Base-by-base conservation (phyloP, 35 echinoderm and acorn worm genomes). In the Hemicentrotus pulcherrimus region DNA sequence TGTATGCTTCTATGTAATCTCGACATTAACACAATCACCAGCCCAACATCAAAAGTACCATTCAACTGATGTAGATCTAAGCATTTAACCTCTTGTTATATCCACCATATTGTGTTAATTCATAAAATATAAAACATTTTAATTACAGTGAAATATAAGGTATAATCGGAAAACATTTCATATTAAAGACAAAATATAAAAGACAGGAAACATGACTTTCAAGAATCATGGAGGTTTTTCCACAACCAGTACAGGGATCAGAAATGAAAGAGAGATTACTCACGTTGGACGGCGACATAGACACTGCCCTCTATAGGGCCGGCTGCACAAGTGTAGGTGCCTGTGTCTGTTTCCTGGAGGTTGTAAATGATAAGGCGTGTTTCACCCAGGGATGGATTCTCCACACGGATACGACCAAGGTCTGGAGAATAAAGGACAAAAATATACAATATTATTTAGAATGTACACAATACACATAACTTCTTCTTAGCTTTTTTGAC, bases 281-380 rank as follows among this genome's bases (percentile, higher is more conserved):
- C 95, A 99, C 98, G 94, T 86, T 96, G 88, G 35, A 97, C 86
- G 1, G 95, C 95, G 31, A 99, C 89, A 88, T 94, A 92, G 45
- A 97, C 86, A 14, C 91, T 70, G 48, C 94, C 95, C n/a, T 96
- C 92, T 86, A 97, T 86, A 32, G 98, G 98, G 24, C 95, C 96
- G 10, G 94, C 97, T 86, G 86, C 31, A 65, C 98, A 99, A 35
- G 95, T 94, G 86, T 96, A 99, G 31, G 96, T 96, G 22, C 98
- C 98, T 31, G 87, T 96, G 89, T 97, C 96, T 32, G 86, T 88
- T 88, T 86, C 92, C 71, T 96, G 86, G 4, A 98, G 94, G 60
- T 70, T 95, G 55, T 46, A 86, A 58, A 97, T 97, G 9, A 97
- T 61, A 28, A 97, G 55, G 16, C 91, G 88, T 12, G 94, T 97